These are phyloP conservation scores for Nettapus auritus DNA, from an alignment of 2,113 vertebrate genomes.

Conservation along the genomic window DNA sequence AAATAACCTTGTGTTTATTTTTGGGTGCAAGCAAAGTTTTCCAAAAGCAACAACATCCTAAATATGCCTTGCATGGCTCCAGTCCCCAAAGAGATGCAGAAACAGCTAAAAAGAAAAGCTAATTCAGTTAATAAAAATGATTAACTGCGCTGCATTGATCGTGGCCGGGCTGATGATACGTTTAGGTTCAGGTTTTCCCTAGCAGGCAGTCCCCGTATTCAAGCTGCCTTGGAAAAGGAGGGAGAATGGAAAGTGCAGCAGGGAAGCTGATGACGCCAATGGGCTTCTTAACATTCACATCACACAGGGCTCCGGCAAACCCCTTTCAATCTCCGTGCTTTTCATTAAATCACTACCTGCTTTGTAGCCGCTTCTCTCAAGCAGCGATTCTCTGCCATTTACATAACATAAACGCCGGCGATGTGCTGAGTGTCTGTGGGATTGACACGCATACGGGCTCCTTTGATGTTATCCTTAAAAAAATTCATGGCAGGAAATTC, in stretches of 20 bases:
- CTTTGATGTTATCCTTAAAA: not conserved
- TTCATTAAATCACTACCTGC: conserved; percentile 50
- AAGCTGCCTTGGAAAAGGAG: conserved; percentile 42
- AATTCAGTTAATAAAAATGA: conserved; percentile 46
- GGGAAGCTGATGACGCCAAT: conserved; percentile 34
- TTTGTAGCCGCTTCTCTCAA: conserved; percentile 15
- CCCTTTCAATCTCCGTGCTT: conserved; percentile 29
- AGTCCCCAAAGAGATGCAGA: not conserved
- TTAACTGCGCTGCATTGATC: conserved; percentile 53
- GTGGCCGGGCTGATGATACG: conserved; percentile 37
- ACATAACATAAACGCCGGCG: not conserved
- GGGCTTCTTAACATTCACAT: conserved; percentile 59
- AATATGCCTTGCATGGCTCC: not conserved
- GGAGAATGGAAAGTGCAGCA: not conserved
- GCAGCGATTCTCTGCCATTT: conserved; percentile 19
- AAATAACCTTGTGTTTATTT: not conserved
- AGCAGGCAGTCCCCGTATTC: conserved; percentile 23
- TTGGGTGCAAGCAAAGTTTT: not conserved
- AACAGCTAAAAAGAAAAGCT: not conserved
- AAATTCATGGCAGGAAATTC: not conserved
- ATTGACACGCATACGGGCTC: not conserved
- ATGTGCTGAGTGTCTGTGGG: not conserved
- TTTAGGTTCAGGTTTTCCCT: conserved; percentile 42
- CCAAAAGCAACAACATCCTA: not conserved
- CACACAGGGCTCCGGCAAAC: conserved; percentile 45